Percentiles rank a stretch among this genome's conserved stretches.
These are phyloP conservation scores for Micrastur ruficollis DNA, from an alignment of 2,797 vertebrate species.

Conservation along the genomic window DNA sequence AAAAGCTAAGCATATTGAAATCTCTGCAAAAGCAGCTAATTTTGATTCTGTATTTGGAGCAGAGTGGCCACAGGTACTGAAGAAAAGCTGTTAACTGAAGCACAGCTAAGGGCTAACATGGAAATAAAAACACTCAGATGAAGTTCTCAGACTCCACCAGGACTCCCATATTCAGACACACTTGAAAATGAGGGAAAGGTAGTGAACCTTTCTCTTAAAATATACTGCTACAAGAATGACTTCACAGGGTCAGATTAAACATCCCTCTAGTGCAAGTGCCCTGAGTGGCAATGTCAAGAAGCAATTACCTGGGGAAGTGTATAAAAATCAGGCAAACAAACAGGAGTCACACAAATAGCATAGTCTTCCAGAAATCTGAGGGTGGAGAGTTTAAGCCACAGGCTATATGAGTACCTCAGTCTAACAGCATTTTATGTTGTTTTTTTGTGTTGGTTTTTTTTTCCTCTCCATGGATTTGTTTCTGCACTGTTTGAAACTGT, in stretches of 20 bases:
- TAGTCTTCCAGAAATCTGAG: neutral
- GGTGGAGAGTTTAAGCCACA: neutral
- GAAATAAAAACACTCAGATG: neutral
- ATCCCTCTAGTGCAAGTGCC: neutral
- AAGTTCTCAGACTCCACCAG: neutral
- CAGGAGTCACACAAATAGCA: neutral
- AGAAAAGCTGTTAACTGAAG: conserved; percentile 27
- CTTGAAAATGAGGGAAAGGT: neutral
- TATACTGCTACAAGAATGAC: neutral
- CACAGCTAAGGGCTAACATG: neutral
- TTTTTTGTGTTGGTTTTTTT: neutral
- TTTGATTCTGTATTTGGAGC: neutral
- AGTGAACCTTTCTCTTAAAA: neutral
- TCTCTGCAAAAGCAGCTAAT: conserved; percentile 1
- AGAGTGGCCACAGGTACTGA: conserved; percentile 10
- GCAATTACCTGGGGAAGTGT: neutral
- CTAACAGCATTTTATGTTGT: neutral
- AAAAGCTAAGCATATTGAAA: conserved; percentile 3
- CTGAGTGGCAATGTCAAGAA: neutral
- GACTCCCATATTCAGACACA: neutral
- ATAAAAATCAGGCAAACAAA: neutral
- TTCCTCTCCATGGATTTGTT: neutral
- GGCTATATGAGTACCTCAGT: neutral
- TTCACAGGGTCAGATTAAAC: neutral
- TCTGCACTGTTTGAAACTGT: neutral